These are phyloP conservation scores for Caenorhabditis angaria DNA, from an alignment of 2,888 invertebrate species.

Conservation along the genomic window DNA sequence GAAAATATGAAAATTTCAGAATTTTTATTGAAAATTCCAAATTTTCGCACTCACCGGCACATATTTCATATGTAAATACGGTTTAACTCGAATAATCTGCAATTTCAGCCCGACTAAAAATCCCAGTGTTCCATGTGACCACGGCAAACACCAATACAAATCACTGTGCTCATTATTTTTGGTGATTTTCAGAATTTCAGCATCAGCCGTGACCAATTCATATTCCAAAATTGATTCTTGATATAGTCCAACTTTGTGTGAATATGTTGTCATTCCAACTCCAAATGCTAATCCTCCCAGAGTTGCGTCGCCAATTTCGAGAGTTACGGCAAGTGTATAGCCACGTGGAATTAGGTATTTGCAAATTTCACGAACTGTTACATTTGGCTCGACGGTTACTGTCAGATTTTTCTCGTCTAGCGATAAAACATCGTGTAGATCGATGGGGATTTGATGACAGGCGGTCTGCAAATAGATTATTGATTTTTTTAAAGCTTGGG, in stretches of 20 bases:
- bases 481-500: background rate
- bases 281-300: slow-evolving; percentile 80
- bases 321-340: slow-evolving; percentile 79
- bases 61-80: slow-evolving; percentile 79
- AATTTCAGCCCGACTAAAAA: slow-evolving; percentile 79
- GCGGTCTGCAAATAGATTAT: slow-evolving; percentile 69
- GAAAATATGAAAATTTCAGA: background rate
- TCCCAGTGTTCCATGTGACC: slow-evolving; percentile 78
- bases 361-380: slow-evolving; percentile 80
- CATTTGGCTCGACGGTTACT: slow-evolving; percentile 79
- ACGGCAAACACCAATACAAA: slow-evolving; percentile 78
- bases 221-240: slow-evolving; percentile 79
- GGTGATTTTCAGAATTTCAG: slow-evolving; percentile 74
- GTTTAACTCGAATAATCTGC: slow-evolving; percentile 78
- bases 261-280: slow-evolving; percentile 82
- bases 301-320: slow-evolving; percentile 80
- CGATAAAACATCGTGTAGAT: slow-evolving; percentile 78
- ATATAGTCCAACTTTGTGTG: slow-evolving; percentile 80
- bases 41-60: slow-evolving; percentile 74
- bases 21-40: background rate
- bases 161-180: slow-evolving; percentile 77
- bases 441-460: slow-evolving; percentile 79
- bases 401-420: slow-evolving; percentile 77
- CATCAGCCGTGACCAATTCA: slow-evolving; percentile 79
- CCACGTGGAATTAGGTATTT: slow-evolving; percentile 77